Evolutionary conservation across 2,888 invertebrate species (phyloP), one percentile per base, ranked within the genome.

Genomic region (Drosophila merina): DNA sequence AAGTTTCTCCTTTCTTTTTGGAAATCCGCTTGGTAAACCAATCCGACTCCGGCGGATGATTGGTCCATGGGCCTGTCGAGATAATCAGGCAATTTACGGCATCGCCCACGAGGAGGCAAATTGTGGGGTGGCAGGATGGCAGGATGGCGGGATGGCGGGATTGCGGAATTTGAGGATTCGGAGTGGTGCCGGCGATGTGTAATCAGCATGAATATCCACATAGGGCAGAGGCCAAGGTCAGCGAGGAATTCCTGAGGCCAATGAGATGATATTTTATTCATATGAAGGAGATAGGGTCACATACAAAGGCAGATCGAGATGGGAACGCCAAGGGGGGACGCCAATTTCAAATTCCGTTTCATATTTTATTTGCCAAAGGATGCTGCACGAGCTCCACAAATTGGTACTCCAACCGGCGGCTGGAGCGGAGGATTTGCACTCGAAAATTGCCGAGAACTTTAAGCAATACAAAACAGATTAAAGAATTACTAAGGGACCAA

Each of bases 191-290:
- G 45, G 30, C 54, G 62, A 36, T 36, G 59, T 79, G 80, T 86
- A 86, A 79, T 83, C 86, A 83, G 71, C 67, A 72, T 70, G 63
- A 70, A 68, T 66, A 73, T 36, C 63, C 47, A 14, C 63, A 45
- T 30, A 50, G 55, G 36, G 45, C 55, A 62, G 62, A 68, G 66
- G 76, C 76, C 82, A 82, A 87, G 82, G 82, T 84, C 85, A 81
- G 71, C 76, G 40, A 58, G 78, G 76, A 80, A 83, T 83, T 74
- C 60, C 72, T n/a, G 71, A 69, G 64, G 72, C 68, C 63, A 57
- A 66, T 52, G 76, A 75, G 71, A 69, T 70, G 59, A 78, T 86
- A 82, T 62, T 76, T 82, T 73, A 82, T 82, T 86, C 77, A 82
- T 75, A 57, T 31, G 59, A 25, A 40, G 30, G 40, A 38, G 38